phyloP scores from a whole-genome alignment of 2,888 invertebrate species.

The Cotesia congregata region DNA sequence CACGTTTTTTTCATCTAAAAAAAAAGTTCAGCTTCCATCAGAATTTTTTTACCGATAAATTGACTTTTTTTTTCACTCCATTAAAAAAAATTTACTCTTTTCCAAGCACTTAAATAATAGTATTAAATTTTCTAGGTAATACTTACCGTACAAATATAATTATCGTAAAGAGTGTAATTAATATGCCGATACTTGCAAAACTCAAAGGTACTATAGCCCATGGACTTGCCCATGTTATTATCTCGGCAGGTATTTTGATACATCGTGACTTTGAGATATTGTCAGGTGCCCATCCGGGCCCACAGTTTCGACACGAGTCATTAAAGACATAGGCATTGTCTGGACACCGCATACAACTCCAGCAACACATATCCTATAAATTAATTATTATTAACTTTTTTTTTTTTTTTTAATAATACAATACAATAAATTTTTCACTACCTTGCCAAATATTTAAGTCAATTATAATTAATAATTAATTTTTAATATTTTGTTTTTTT shows the following conservation, averaged over 20 bases:
- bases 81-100: background rate
- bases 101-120: conserved; percentile 8
- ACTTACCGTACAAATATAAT: conserved; percentile 75
- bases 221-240: conserved; percentile 76
- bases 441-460: too few species aligned
- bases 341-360: conserved; percentile 79
- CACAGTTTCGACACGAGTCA: conserved; percentile 75
- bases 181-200: conserved; percentile 76
- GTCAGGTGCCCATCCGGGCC: conserved; percentile 73
- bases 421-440: too few species aligned
- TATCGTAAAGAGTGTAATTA: conserved; percentile 76
- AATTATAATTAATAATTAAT: too few species aligned
- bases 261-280: conserved; percentile 72
- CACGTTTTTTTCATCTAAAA: background rate
- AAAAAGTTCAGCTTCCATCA: background rate
- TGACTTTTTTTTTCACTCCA: background rate
- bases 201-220: conserved; percentile 78
- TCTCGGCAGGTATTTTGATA: conserved; percentile 73
- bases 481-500: too few species aligned
- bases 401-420: background rate
- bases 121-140: background rate
- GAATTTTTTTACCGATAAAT: too few species aligned
- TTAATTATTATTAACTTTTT: conserved; percentile 13
- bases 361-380: conserved; percentile 76
- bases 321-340: conserved; percentile 76